A percentile compares a stretch with the other conserved stretches of the same genome.
phyloP scores from a whole-genome alignment of 2,888 invertebrate species.

The Phorcus lineatus region DNA sequence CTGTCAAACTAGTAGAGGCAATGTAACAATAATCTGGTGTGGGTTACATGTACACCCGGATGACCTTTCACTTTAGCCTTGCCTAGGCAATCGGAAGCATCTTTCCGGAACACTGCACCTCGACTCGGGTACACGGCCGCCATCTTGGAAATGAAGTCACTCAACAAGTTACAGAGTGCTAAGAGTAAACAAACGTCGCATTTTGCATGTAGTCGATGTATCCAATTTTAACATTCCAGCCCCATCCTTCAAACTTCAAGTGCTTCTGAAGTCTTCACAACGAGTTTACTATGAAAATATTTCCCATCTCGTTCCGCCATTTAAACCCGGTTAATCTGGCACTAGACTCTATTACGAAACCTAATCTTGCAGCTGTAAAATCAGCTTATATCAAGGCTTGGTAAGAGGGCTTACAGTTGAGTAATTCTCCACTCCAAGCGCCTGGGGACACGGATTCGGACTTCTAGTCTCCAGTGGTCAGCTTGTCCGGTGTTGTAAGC shows the following conservation, averaged over 20 bases:
- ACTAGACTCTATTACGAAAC: neutral
- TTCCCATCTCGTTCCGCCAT: slow-evolving; percentile 4
- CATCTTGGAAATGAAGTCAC: slow-evolving; percentile 2
- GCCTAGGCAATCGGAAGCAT: neutral
- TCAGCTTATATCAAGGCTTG: neutral
- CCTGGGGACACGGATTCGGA: too few species aligned
- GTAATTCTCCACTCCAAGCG: neutral
- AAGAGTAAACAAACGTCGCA: neutral
- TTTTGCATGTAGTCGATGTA: neutral
- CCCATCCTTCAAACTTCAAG: neutral
- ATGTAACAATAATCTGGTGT: too few species aligned
- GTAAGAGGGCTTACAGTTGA: slow-evolving; percentile 15
- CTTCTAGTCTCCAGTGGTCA: too few species aligned
- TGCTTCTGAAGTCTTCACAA: slow-evolving; percentile 1
- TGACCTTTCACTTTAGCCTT: too few species aligned
- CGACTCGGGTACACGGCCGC: neutral
- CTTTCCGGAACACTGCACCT: neutral
- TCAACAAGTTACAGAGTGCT: neutral
- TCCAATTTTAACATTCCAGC: neutral
- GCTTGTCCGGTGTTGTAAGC: too few species aligned
- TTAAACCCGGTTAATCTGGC: neutral
- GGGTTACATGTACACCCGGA: too few species aligned
- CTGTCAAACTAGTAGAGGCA: too few species aligned
- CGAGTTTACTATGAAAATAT: slow-evolving; percentile 13
- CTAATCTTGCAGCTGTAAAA: neutral